Conservation (phyloP, 2,888 invertebrate genomes). For the Nasonia oneida region DNA sequence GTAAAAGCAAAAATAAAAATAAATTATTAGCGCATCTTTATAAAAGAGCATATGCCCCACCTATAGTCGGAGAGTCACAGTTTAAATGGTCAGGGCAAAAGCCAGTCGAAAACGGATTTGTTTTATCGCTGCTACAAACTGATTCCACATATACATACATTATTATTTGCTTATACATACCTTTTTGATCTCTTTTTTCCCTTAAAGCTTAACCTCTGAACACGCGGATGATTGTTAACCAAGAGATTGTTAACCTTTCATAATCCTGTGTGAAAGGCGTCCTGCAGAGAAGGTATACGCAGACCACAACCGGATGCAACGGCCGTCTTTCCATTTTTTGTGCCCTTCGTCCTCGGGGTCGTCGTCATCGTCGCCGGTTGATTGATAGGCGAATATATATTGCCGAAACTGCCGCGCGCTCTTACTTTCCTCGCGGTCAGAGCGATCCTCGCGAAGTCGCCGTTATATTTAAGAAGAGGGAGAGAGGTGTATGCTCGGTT, state of each 20-base stretch:
- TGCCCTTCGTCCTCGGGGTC: conserved; percentile 9
- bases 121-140: too few species aligned
- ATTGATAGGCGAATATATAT: conserved; percentile 4
- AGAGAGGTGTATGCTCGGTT: conserved; percentile 7
- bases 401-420: conserved; percentile 12
- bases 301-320: conserved; percentile 1
- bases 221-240: not conserved
- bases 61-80: too few species aligned
- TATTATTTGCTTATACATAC: too few species aligned
- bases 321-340: not conserved
- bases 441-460: not conserved
- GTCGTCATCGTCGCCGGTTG: not conserved
- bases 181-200: too few species aligned
- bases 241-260: not conserved
- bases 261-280: not conserved
- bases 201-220: not conserved
- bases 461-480: not conserved
- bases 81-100: too few species aligned
- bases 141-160: too few species aligned
- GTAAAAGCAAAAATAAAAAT: not conserved
- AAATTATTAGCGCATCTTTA: not conserved
- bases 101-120: too few species aligned
- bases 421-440: conserved; percentile 4
- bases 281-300: not conserved
- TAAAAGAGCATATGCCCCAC: too few species aligned